Conservation (phyloP, 1,140 invertebrate species). For the Magallana ariakensis region DNA sequence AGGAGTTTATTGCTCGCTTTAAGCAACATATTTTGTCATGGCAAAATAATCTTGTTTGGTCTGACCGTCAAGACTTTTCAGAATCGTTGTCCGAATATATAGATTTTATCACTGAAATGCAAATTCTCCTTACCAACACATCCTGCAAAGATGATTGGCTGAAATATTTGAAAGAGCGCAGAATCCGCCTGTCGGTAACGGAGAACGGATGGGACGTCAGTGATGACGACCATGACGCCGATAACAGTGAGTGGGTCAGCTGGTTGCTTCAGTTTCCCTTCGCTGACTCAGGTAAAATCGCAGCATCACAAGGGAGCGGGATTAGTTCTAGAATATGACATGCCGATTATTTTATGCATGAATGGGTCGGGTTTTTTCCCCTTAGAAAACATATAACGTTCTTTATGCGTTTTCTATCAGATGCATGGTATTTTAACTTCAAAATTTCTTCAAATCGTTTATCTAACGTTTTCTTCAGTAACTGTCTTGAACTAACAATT, state of each 20-base stretch:
- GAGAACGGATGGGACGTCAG: slow-evolving; percentile 30
- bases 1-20: slow-evolving; percentile 30
- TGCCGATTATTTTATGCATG: neutral
- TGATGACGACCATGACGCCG: neutral
- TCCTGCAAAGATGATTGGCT: slow-evolving; percentile 20
- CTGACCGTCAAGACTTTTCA: neutral
- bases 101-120: slow-evolving; percentile 24
- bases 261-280: slow-evolving; percentile 25
- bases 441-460: too few relatives aligned
- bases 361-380: too few relatives aligned
- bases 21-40: slow-evolving; percentile 1
- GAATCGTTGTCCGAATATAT: slow-evolving; percentile 3
- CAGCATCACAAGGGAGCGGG: neutral
- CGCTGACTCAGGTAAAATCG: slow-evolving; percentile 28
- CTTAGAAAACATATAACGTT: too few relatives aligned
- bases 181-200: neutral
- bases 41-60: slow-evolving; percentile 11
- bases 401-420: too few relatives aligned
- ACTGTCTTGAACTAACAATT: too few relatives aligned
- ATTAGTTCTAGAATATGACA: neutral
- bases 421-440: too few relatives aligned
- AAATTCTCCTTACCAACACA: neutral
- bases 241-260: slow-evolving; percentile 30
- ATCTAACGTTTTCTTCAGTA: too few relatives aligned
- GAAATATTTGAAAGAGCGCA: neutral